A percentile compares a stretch with the other conserved stretches of the same genome.
Evolutionary conservation across 35 echinoderm and acorn worm genomes (phyloP).

Genomic region (Stichopus chloronotus): DNA sequence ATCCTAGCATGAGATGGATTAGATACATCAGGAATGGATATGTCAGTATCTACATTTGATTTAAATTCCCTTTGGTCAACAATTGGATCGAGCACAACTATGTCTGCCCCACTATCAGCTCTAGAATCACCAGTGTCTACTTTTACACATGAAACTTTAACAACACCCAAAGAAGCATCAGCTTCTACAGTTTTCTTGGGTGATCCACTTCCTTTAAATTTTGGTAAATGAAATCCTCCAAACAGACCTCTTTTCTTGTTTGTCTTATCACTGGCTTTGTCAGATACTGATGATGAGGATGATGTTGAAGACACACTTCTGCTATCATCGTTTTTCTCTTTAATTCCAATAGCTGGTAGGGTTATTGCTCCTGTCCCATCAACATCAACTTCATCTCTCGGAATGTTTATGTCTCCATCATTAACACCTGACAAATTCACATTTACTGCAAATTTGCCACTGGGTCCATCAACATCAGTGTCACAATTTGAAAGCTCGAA

Average conservation of each 20-base stretch:
- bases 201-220: neutral
- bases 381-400: neutral
- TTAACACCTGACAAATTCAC: neutral
- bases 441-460: neutral
- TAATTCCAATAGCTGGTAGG: neutral
- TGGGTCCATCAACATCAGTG: slow-evolving; percentile 17
- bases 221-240: slow-evolving; percentile 29
- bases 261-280: neutral
- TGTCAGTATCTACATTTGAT: neutral
- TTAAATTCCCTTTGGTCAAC: neutral
- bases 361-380: neutral
- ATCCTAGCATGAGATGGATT: neutral
- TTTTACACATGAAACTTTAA: neutral
- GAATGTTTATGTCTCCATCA: neutral
- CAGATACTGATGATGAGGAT: neutral
- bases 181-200: neutral
- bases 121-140: neutral
- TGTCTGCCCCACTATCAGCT: neutral
- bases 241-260: slow-evolving; percentile 39
- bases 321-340: neutral
- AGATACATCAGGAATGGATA: slow-evolving; percentile 8
- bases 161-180: neutral
- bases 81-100: neutral
- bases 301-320: slow-evolving; percentile 33
- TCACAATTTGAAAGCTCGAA: neutral